Percentiles rank a stretch among this genome's conserved stretches.
These are phyloP conservation scores for Diplolepis rosae DNA, from an alignment of 2,888 invertebrate species.

Conservation along the genomic window DNA sequence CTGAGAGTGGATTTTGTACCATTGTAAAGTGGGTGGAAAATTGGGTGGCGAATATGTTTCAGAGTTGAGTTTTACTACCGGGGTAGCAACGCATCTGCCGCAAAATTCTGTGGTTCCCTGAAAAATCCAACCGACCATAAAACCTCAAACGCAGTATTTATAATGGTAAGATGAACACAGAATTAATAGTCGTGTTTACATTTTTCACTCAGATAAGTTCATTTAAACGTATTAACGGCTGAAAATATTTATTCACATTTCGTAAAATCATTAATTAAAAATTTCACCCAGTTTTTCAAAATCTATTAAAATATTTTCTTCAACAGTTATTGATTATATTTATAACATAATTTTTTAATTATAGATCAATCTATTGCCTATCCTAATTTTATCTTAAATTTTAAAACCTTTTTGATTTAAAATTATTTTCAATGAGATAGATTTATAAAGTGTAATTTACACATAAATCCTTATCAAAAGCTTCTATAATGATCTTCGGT, in stretches of 20 bases:
- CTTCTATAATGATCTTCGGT: constrained; percentile 73
- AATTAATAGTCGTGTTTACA: not conserved
- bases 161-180: not conserved
- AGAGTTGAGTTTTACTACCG: constrained; percentile 71
- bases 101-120: constrained; percentile 70
- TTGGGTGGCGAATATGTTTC: constrained; percentile 66
- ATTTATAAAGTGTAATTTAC: no score
- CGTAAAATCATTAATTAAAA: no score
- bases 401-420: not conserved
- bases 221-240: not conserved
- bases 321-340: no score
- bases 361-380: no score
- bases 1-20: constrained; percentile 71
- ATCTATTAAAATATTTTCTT: no score
- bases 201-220: not conserved
- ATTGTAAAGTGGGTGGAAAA: constrained; percentile 72
- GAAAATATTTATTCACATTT: no score
- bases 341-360: no score
- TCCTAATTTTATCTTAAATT: not conserved
- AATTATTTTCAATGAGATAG: not conserved
- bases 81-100: constrained; percentile 72
- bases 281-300: no score
- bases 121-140: constrained; percentile 29
- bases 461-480: constrained; percentile 74
- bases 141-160: constrained; percentile 5